phyloP scores from a whole-genome alignment of 2,888 invertebrate species.

The Chorisops tibialis region DNA sequence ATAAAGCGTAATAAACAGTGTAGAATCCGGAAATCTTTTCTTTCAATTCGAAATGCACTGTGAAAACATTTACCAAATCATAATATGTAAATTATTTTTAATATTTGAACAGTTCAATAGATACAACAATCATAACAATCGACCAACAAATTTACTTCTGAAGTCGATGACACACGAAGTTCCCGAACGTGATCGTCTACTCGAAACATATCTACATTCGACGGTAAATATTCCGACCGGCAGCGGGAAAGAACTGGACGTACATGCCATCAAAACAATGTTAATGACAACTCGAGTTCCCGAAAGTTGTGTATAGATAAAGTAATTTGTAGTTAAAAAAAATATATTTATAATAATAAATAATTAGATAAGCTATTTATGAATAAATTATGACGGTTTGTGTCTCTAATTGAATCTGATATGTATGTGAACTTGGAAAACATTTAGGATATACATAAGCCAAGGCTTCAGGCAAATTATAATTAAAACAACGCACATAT shows the following conservation, averaged over 20 bases:
- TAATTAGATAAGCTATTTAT: too few relatives aligned
- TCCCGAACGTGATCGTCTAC: conserved; percentile 15
- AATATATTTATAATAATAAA: too few relatives aligned
- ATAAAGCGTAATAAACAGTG: too few relatives aligned
- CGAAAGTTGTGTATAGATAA: conserved; percentile 72
- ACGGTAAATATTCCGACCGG: conserved; percentile 17
- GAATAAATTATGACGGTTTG: too few relatives aligned
- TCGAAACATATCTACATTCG: conserved; percentile 21
- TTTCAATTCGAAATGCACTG: too few relatives aligned
- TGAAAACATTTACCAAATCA: too few relatives aligned
- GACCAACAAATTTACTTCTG: conserved; percentile 33
- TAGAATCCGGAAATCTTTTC: too few relatives aligned
- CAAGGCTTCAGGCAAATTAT: too few relatives aligned
- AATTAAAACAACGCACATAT: too few relatives aligned
- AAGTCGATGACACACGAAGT: conserved; percentile 29
- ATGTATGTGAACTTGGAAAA: too few relatives aligned
- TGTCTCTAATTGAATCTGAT: too few relatives aligned
- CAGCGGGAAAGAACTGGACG: conserved; percentile 55
- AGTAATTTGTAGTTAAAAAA: neutral
- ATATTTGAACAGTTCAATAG: conserved; percentile 25
- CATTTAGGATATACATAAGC: too few relatives aligned
- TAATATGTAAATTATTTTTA: neutral
- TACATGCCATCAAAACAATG: conserved; percentile 75
- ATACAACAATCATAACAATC: conserved; percentile 33
- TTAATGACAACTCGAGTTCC: conserved; percentile 75